Conservation (phyloP, 2,888 invertebrate genomes). For the Eupithecia centaureata region DNA sequence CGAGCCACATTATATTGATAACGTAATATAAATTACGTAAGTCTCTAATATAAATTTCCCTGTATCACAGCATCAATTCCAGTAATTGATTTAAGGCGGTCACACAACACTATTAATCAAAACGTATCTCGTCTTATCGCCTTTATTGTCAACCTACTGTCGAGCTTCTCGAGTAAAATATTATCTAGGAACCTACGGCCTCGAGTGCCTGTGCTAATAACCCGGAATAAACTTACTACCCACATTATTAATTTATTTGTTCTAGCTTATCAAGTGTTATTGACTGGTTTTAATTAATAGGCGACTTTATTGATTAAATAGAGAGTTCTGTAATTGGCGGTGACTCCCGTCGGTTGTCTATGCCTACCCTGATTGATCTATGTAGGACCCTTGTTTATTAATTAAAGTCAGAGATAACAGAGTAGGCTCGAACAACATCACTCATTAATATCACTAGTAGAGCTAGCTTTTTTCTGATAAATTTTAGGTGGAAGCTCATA, state of each 20-base stretch:
- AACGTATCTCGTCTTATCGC: constrained; percentile 69
- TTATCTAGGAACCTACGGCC: neutral
- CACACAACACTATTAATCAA: constrained; percentile 68
- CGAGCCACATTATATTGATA: neutral
- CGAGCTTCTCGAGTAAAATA: constrained; percentile 34
- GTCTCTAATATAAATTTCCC: neutral
- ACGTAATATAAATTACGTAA: neutral
- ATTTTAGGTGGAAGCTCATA: too few species aligned
- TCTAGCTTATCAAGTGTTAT: neutral
- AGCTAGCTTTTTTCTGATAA: neutral
- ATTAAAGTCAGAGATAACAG: neutral
- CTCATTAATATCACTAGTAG: neutral
- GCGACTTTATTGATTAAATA: constrained; percentile 5
- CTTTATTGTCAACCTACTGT: constrained; percentile 73
- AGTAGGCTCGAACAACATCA: neutral
- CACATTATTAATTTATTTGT: constrained; percentile 11
- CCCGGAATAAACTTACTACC: constrained; percentile 7
- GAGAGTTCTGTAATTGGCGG: neutral
- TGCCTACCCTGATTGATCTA: neutral
- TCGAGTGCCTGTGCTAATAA: constrained; percentile 10
- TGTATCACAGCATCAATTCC: constrained; percentile 28
- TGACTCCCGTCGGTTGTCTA: neutral
- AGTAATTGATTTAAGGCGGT: constrained; percentile 73
- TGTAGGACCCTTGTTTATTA: neutral
- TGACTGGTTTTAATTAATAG: constrained; percentile 1